These are phyloP conservation scores for Phyllostomus hastatus DNA, from an alignment of 2,113 vertebrate species.

Conservation along the genomic window DNA sequence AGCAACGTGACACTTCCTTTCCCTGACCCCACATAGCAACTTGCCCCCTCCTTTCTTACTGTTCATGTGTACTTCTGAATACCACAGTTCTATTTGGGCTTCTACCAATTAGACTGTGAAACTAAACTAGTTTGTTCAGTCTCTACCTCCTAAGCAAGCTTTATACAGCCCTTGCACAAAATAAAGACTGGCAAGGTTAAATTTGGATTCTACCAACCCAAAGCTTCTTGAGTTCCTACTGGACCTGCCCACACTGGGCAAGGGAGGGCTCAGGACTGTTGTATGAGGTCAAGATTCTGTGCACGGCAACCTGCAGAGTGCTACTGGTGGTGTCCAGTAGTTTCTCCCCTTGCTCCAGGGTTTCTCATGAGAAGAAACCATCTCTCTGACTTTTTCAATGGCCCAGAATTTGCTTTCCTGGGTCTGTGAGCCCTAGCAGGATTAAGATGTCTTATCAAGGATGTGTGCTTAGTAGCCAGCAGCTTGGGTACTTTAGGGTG, in stretches of 20 bases:
- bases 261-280: background rate
- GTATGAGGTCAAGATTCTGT: background rate
- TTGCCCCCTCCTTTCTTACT: background rate
- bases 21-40: background rate
- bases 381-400: background rate
- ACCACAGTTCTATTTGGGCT: background rate
- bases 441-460: background rate
- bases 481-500: background rate
- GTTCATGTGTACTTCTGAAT: fast-evolving
- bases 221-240: background rate
- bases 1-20: background rate
- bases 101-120: background rate
- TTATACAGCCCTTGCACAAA: background rate
- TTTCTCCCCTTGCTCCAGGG: background rate
- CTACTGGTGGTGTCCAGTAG: too few relatives aligned
- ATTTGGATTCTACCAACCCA: background rate
- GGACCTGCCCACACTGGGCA: background rate
- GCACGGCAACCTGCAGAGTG: too few relatives aligned
- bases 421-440: background rate
- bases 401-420: background rate
- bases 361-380: background rate
- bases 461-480: background rate
- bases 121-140: background rate
- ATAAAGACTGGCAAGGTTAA: background rate
- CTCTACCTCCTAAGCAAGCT: background rate